Evolutionary conservation across 1,140 invertebrate species (phyloP).

Genomic region (Leptopilina boulardi): DNA sequence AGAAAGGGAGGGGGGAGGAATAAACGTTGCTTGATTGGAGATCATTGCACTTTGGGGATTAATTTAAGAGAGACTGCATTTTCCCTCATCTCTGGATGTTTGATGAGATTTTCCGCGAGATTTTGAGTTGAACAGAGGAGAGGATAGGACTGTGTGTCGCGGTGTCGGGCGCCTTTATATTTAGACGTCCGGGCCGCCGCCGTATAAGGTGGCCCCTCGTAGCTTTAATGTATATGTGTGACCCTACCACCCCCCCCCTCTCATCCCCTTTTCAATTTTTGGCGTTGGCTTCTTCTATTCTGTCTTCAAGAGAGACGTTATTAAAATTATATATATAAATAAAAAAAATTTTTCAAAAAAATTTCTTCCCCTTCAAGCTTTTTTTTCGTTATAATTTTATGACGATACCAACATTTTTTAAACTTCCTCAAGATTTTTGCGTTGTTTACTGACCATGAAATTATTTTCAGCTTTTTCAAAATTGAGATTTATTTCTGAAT

Average conservation of each 20-base stretch:
- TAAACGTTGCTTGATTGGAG: background rate
- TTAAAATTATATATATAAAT: background rate
- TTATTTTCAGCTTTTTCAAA: constrained; percentile 33
- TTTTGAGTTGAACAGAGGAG: background rate
- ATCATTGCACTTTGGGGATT: constrained; percentile 1
- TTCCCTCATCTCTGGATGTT: background rate
- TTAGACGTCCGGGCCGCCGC: constrained; percentile 74
- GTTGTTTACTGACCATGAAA: constrained; percentile 5
- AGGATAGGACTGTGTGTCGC: no score
- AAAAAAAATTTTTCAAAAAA: background rate
- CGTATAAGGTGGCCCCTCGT: constrained; percentile 72
- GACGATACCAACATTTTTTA: no score
- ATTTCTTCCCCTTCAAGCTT: no score
- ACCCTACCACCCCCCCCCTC: constrained; percentile 48
- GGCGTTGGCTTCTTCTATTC: background rate
- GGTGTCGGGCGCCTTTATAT: constrained; percentile 72
- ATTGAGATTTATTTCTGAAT: background rate
- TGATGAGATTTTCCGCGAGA: constrained; percentile 19
- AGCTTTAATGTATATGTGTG: background rate
- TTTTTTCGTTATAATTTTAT: no score
- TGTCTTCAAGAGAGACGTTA: background rate
- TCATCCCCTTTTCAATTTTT: constrained; percentile 6
- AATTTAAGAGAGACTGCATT: constrained; percentile 15
- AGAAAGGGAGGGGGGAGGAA: background rate
- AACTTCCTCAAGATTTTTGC: background rate